A percentile compares a stretch with the other conserved stretches of the same genome.
These are phyloP conservation scores for Irena cyanogastra DNA, from an alignment of 2,113 vertebrate species.

Conservation along the genomic window DNA sequence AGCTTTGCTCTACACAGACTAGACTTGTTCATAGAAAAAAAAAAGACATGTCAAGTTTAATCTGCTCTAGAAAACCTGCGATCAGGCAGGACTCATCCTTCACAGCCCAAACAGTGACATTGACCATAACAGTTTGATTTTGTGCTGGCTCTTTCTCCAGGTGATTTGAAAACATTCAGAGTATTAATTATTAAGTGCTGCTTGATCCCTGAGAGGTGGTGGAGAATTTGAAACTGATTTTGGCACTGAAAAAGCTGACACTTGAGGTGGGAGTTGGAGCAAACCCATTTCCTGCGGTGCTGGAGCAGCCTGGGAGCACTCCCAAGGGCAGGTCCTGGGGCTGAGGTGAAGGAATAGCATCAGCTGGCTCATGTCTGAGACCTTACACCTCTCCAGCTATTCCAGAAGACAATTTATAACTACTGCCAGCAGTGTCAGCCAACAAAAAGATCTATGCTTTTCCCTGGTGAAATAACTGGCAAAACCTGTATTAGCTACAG, in stretches of 20 bases:
- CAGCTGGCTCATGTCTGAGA: neutral
- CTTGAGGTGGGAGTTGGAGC: neutral
- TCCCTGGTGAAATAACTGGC: neutral
- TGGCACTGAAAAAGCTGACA: neutral
- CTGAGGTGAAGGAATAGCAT: neutral
- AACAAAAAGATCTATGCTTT: neutral
- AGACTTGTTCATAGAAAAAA: neutral
- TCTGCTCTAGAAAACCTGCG: neutral
- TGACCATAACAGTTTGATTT: neutral
- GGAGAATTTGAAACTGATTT: neutral
- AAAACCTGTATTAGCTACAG: neutral
- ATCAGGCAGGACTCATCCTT: neutral
- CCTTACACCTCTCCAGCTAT: constrained; percentile 24
- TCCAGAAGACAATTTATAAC: constrained; percentile 31
- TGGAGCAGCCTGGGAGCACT: fast-evolving
- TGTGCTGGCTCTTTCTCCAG: neutral
- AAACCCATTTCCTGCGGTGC: neutral
- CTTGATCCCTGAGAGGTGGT: neutral
- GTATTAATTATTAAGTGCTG: neutral
- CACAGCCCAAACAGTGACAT: neutral
- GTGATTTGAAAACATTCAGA: neutral
- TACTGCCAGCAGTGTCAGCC: constrained; percentile 7
- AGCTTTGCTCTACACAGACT: neutral
- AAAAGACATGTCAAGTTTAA: neutral
- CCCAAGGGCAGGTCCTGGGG: neutral